Evolutionary conservation across 2,797 vertebrate genomes (phyloP).

Genomic region (Gymnopithys bicolor): DNA sequence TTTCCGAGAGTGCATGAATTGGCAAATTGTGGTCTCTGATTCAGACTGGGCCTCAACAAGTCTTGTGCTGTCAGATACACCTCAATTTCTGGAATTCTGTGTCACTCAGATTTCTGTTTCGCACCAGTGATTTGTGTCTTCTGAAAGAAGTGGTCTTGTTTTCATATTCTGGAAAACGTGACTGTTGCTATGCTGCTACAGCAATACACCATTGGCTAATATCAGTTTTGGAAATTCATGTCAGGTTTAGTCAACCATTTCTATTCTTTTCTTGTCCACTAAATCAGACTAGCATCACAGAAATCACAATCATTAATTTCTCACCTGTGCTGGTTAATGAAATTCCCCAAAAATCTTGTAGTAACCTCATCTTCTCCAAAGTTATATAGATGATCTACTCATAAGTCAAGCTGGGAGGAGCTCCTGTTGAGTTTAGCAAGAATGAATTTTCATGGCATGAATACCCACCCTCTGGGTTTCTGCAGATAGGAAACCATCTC

Average conservation of each 20-base stretch:
- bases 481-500: background rate
- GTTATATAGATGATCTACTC: background rate
- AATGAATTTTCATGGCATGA: accelerated
- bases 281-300: background rate
- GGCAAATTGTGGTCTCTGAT: background rate
- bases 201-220: background rate
- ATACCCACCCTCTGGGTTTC: background rate
- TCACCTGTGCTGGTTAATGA: background rate
- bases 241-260: background rate
- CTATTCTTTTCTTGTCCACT: background rate
- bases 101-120: background rate
- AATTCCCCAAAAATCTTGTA: background rate
- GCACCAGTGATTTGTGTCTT: background rate
- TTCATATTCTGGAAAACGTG: background rate
- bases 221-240: background rate
- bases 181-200: background rate
- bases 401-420: background rate
- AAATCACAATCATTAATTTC: background rate
- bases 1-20: background rate
- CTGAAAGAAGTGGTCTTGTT: background rate
- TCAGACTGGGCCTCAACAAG: background rate
- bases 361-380: background rate
- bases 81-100: background rate
- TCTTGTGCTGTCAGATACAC: background rate
- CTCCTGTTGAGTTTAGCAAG: background rate